A percentile compares a stretch with the other conserved stretches of the same genome.
Conservation (phyloP, 2,113 vertebrate species). For the Hypomesus transpacificus region DNA sequence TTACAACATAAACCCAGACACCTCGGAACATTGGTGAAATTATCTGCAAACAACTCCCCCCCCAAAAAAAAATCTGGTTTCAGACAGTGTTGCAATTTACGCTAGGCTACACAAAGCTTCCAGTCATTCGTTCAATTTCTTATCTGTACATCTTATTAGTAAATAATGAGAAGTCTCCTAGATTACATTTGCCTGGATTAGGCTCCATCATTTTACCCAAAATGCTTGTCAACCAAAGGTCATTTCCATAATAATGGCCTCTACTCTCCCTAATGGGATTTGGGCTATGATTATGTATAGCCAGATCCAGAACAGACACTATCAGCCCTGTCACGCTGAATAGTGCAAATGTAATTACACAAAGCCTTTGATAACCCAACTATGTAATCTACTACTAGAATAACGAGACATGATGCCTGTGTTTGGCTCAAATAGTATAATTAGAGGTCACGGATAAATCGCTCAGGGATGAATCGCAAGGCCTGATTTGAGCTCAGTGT, state of each 20-base stretch:
- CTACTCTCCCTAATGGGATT: constrained; percentile 66
- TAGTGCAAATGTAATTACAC: constrained; percentile 69
- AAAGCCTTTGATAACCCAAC: constrained; percentile 68
- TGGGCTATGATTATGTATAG: constrained; percentile 62
- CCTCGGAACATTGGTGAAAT: background rate
- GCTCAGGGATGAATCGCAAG: constrained; percentile 8
- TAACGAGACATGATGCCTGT: constrained; percentile 44
- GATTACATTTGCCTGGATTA: constrained; percentile 56
- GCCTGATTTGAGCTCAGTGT: background rate
- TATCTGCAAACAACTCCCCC: background rate
- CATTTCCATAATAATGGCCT: constrained; percentile 72
- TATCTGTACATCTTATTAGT: constrained; percentile 7
- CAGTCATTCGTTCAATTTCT: no score
- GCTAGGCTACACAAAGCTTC: constrained; percentile 5
- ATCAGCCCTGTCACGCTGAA: constrained; percentile 63
- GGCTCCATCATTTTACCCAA: constrained; percentile 57
- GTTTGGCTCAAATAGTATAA: constrained; percentile 35
- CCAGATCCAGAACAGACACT: constrained; percentile 55
- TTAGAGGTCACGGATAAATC: constrained; percentile 30
- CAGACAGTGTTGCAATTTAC: background rate
- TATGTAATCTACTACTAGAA: constrained; percentile 66
- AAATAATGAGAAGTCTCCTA: constrained; percentile 45
- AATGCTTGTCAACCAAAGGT: constrained; percentile 65
- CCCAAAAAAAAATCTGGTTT: background rate
- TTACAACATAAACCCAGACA: background rate